These are phyloP conservation scores for Keiferia lycopersicella DNA, from an alignment of 2,888 invertebrate genomes.

Conservation along the genomic window DNA sequence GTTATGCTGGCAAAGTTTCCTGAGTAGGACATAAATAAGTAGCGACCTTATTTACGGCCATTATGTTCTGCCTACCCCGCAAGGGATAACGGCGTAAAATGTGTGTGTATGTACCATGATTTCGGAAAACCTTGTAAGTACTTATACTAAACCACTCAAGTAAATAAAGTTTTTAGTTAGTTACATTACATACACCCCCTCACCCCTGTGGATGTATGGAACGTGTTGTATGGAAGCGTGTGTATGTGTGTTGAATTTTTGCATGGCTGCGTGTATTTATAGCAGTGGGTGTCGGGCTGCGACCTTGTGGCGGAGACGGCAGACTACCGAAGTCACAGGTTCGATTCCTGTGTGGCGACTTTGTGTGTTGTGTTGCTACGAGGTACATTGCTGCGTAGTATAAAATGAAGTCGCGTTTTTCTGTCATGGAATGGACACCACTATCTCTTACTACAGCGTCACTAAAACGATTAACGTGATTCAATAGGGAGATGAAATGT, in stretches of 20 bases:
- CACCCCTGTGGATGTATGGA: slow-evolving; percentile 10
- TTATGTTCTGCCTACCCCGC: too few relatives aligned
- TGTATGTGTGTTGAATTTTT: slow-evolving; percentile 71
- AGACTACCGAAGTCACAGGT: slow-evolving; percentile 43
- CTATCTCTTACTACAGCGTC: too few relatives aligned
- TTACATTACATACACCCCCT: background rate
- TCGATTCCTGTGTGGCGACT: slow-evolving; percentile 32
- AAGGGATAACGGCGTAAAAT: too few relatives aligned
- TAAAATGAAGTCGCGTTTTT: too few relatives aligned
- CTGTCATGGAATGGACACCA: too few relatives aligned
- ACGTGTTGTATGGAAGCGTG: slow-evolving; percentile 20
- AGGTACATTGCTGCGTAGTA: slow-evolving; percentile 39
- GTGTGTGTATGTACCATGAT: too few relatives aligned
- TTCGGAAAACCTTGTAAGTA: too few relatives aligned
- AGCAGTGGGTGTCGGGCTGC: slow-evolving; percentile 69
- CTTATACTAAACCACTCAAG: too few relatives aligned
- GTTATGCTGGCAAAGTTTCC: background rate
- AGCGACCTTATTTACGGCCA: too few relatives aligned
- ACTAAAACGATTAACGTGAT: too few relatives aligned
- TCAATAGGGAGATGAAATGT: too few relatives aligned
- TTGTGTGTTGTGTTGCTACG: slow-evolving; percentile 20
- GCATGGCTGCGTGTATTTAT: slow-evolving; percentile 77
- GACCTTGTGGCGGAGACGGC: slow-evolving; percentile 75
- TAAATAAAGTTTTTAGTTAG: too few relatives aligned
- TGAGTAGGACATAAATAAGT: background rate